Evolutionary conservation across 2,888 invertebrate species (phyloP).

Genomic region (Drosophila phalerata): DNA sequence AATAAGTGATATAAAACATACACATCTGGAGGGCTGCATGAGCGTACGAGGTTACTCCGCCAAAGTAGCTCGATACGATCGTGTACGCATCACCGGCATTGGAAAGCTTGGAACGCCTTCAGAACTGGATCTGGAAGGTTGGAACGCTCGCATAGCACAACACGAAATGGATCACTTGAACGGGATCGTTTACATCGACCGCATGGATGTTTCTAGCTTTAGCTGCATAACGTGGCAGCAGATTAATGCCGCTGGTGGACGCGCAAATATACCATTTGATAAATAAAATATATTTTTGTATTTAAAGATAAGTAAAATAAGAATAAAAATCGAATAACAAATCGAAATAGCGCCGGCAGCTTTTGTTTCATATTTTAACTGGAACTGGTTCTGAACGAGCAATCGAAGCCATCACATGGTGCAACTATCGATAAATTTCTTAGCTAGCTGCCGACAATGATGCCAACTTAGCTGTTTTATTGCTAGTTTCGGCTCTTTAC

Average conservation of each 20-base stretch:
- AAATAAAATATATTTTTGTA: no score
- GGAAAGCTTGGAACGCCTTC: constrained; percentile 86
- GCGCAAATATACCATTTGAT: constrained; percentile 88
- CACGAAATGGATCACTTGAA: constrained; percentile 93
- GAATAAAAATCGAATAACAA: no score
- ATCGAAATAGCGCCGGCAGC: no score
- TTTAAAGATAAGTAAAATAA: no score
- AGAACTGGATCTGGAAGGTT: constrained; percentile 87
- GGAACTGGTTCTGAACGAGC: no score
- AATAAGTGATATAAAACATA: constrained; percentile 87
- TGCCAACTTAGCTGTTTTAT: no score
- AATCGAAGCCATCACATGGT: no score
- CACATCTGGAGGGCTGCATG: constrained; percentile 89
- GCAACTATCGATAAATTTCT: no score
- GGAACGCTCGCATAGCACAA: constrained; percentile 91
- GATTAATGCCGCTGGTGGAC: constrained; percentile 89
- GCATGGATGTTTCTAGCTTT: constrained; percentile 89
- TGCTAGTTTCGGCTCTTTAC: no score
- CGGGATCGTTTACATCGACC: constrained; percentile 90
- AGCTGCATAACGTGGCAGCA: constrained; percentile 87
- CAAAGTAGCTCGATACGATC: constrained; percentile 89
- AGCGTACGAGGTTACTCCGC: constrained; percentile 90
- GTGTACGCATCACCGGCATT: constrained; percentile 87
- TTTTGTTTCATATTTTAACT: no score
- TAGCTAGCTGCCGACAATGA: no score